These are phyloP conservation scores for Brienomyrus longianalis DNA, from an alignment of 2,113 vertebrate species.

Conservation along the genomic window DNA sequence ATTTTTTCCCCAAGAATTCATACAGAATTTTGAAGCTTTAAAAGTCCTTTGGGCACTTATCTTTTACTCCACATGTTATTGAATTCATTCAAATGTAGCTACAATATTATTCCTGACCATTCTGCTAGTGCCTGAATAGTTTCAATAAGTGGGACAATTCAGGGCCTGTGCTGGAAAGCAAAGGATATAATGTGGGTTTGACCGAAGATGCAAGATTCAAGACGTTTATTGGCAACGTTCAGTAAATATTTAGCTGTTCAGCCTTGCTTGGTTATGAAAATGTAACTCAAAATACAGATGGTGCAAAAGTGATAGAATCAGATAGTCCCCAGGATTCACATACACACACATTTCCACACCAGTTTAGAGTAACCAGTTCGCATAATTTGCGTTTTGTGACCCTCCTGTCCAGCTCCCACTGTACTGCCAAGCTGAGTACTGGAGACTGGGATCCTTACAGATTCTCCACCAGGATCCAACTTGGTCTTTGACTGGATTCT, in stretches of 20 bases:
- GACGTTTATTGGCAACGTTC: neutral
- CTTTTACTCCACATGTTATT: conserved; percentile 10
- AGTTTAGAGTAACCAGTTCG: neutral
- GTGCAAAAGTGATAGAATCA: neutral
- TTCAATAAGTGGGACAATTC: neutral
- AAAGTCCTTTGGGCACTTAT: neutral
- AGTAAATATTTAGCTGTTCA: neutral
- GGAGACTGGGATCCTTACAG: neutral
- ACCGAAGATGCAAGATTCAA: neutral
- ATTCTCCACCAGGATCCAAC: neutral
- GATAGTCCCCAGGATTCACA: neutral
- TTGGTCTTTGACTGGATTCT: neutral
- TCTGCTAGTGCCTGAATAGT: neutral
- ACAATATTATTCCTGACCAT: neutral
- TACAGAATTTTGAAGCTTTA: conserved; percentile 10
- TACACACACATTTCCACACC: neutral
- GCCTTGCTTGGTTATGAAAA: neutral
- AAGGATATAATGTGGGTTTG: neutral
- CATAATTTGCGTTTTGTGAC: neutral
- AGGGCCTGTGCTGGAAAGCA: neutral
- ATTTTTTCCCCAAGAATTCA: conserved; percentile 21
- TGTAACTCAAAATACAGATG: neutral
- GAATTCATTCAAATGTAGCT: neutral
- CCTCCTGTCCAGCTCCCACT: neutral
- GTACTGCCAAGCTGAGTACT: neutral